Conservation (phyloP, 1,140 invertebrate species). For the Drosophila nikananu region DNA sequence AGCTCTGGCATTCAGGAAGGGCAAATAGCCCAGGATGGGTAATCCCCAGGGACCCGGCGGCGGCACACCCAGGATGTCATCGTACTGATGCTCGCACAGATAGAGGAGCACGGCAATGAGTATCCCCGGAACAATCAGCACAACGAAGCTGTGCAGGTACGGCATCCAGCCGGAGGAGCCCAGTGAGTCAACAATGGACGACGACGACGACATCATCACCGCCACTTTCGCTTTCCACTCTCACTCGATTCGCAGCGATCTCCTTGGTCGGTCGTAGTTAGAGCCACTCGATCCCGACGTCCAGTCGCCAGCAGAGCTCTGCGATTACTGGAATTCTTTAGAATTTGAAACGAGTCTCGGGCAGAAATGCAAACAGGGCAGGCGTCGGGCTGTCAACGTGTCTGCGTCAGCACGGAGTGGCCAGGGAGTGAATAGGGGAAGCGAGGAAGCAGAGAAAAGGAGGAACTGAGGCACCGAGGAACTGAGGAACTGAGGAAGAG, state of each 20-base stretch:
- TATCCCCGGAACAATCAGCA: constrained; percentile 15
- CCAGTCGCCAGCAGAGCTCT: constrained; percentile 57
- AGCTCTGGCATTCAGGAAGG: constrained; percentile 88
- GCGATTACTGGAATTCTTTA: constrained; percentile 65
- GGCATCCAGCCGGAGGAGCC: neutral
- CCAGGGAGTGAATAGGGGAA: neutral
- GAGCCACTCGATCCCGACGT: constrained; percentile 41
- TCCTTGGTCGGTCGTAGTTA: neutral
- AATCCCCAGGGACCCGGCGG: constrained; percentile 92
- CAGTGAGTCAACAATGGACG: neutral
- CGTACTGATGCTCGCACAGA: constrained; percentile 57
- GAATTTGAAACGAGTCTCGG: constrained; percentile 66
- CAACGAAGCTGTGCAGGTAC: constrained; percentile 2
- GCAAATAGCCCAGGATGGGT: constrained; percentile 92
- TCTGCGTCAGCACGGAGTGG: constrained; percentile 29
- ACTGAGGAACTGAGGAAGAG: constrained; percentile 4
- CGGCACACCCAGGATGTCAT: constrained; percentile 33
- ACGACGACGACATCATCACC: neutral
- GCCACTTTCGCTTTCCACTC: constrained; percentile 31
- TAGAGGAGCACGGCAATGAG: constrained; percentile 43
- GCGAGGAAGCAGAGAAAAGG: neutral
- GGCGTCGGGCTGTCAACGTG: constrained; percentile 33
- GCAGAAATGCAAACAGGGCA: constrained; percentile 50
- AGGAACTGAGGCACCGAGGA: neutral
- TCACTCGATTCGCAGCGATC: neutral